Conservation (phyloP, 2,888 invertebrate genomes). For the Congeria kusceri region DNA sequence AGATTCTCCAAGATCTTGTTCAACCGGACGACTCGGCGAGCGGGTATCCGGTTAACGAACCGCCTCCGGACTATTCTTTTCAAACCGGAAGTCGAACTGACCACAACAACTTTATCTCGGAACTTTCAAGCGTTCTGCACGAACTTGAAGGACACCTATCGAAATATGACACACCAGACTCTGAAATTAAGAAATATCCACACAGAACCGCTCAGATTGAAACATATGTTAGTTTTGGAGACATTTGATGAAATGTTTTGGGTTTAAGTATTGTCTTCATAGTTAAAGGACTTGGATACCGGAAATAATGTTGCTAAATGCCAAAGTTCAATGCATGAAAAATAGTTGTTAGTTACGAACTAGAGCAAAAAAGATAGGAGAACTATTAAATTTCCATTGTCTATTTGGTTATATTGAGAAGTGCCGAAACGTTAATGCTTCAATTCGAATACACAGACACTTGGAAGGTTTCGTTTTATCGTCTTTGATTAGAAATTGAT, state of each 20-base stretch:
- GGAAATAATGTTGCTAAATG: no score
- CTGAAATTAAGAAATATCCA: background rate
- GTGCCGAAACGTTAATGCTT: no score
- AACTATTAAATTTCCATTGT: no score
- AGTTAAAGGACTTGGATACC: no score
- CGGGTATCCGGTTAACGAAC: conserved; percentile 38
- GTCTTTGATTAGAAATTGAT: no score
- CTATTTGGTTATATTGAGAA: no score
- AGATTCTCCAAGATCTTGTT: conserved; percentile 53
- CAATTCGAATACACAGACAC: no score
- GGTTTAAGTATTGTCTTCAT: no score
- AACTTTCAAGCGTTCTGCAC: conserved; percentile 49
- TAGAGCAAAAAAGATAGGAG: no score
- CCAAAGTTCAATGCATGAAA: no score
- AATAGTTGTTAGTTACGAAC: no score
- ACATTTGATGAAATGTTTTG: conserved; percentile 1
- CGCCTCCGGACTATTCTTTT: conserved; percentile 55
- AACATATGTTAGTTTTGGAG: conserved; percentile 26
- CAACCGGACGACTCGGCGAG: conserved; percentile 61
- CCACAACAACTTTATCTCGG: conserved; percentile 45
- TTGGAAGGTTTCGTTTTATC: no score
- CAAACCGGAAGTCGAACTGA: conserved; percentile 8
- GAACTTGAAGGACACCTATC: conserved; percentile 57
- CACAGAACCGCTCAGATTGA: background rate
- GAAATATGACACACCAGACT: conserved; percentile 22